A percentile compares a stretch with the other conserved stretches of the same genome.
phyloP scores from a whole-genome alignment of 1,140 invertebrate genomes.

The Leptopilina boulardi region DNA sequence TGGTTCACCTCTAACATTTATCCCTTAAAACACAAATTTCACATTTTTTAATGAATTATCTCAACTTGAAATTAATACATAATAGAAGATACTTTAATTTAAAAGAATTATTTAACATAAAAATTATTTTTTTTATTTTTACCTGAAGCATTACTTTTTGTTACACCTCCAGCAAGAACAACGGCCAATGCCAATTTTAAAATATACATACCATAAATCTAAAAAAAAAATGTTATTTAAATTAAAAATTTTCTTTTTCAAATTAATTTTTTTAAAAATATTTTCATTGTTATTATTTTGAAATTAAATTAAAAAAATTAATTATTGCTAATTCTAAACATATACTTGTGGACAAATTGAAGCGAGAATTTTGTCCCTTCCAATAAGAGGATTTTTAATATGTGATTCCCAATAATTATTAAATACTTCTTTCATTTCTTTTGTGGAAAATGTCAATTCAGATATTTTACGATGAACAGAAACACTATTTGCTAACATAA shows the following conservation, averaged over 20 bases:
- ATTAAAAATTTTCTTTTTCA: too few species aligned
- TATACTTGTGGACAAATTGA: constrained; percentile 90
- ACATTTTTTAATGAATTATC: too few species aligned
- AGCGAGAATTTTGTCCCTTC: constrained; percentile 86
- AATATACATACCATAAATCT: constrained; percentile 92
- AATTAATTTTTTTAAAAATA: too few species aligned
- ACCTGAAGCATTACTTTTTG: constrained; percentile 77
- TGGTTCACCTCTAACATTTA: constrained; percentile 83
- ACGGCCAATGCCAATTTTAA: constrained; percentile 90
- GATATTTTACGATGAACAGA: constrained; percentile 64
- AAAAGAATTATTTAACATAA: background rate
- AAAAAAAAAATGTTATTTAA: constrained; percentile 57
- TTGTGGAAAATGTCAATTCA: constrained; percentile 62
- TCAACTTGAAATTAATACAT: background rate
- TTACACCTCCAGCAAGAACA: constrained; percentile 83
- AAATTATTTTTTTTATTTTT: background rate
- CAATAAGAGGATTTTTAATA: constrained; percentile 80
- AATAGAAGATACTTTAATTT: constrained; percentile 32
- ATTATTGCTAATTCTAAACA: background rate
- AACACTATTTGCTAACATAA: constrained; percentile 70
- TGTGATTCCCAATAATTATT: constrained; percentile 85
- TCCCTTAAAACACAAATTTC: constrained; percentile 54
- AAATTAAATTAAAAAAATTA: constrained; percentile 10
- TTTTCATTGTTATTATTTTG: background rate
- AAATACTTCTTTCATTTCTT: constrained; percentile 85